Evolutionary conservation across 2,888 invertebrate genomes (phyloP).

Genomic region (Diplazon laetatorius): DNA sequence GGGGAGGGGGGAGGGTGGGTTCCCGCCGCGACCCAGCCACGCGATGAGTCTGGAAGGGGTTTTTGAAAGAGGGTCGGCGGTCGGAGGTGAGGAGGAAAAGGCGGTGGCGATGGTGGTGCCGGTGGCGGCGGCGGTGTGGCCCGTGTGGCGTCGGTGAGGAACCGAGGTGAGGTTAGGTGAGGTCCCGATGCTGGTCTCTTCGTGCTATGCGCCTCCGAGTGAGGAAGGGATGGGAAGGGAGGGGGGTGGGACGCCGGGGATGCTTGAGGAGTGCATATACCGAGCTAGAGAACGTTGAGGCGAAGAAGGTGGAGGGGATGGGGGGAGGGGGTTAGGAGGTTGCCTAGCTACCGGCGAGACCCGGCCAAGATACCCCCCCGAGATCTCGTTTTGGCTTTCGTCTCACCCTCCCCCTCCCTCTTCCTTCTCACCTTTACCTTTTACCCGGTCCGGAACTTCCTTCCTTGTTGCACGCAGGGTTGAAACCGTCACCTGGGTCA

Average conservation of each 20-base stretch:
- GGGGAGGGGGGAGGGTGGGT: too few species aligned
- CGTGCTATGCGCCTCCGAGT: slow-evolving; percentile 25
- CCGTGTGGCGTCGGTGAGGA: slow-evolving; percentile 59
- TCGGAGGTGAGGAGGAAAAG: slow-evolving; percentile 70
- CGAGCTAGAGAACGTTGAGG: slow-evolving; percentile 66
- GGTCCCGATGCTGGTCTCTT: slow-evolving; percentile 56
- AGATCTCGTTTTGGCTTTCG: slow-evolving; percentile 70
- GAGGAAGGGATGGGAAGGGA: slow-evolving; percentile 16
- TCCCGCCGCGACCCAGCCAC: slow-evolving; percentile 72
- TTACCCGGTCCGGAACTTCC: slow-evolving; percentile 7
- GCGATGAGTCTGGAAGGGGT: slow-evolving; percentile 75
- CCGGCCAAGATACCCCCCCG: slow-evolving; percentile 82
- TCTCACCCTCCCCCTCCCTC: slow-evolving; percentile 3
- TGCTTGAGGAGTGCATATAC: slow-evolving; percentile 61
- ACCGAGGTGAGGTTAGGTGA: slow-evolving; percentile 57
- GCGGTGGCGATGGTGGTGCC: slow-evolving; percentile 61
- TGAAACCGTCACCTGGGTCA: slow-evolving; percentile 45
- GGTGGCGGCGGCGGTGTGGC: slow-evolving; percentile 10
- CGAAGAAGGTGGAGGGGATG: too few species aligned
- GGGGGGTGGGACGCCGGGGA: slow-evolving; percentile 50
- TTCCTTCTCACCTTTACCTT: slow-evolving; percentile 7
- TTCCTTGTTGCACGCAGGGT: slow-evolving; percentile 47
- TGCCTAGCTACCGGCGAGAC: slow-evolving; percentile 82
- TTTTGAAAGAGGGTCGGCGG: slow-evolving; percentile 66
- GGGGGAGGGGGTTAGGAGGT: slow-evolving; percentile 76